Conservation (phyloP, 2,888 invertebrate genomes). For the Hyalella azteca region DNA sequence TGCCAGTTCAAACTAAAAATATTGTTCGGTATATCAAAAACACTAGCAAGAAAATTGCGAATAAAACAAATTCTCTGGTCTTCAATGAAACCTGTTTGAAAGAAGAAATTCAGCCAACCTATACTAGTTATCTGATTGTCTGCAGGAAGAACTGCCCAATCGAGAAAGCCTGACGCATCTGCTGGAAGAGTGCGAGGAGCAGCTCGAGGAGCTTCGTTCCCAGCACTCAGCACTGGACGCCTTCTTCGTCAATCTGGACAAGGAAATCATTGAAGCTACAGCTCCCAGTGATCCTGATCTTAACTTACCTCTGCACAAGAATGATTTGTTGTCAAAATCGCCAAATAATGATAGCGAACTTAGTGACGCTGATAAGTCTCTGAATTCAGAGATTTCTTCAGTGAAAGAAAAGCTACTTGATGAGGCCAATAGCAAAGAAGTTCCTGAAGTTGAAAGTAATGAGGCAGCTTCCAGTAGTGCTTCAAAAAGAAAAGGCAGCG, state of each 20-base stretch:
- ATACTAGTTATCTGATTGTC: neutral
- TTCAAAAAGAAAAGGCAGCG: neutral
- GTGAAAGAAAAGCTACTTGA: no score
- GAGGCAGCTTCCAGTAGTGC: neutral
- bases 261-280: neutral
- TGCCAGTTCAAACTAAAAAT: no score
- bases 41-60: no score
- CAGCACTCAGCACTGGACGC: constrained; percentile 8
- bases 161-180: neutral
- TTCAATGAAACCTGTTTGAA: no score
- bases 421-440: no score
- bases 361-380: neutral
- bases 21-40: no score
- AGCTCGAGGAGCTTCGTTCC: neutral
- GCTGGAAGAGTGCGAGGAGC: neutral
- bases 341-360: neutral
- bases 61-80: no score
- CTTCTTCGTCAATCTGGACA: neutral
- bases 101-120: no score
- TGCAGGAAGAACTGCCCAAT: neutral
- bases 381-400: neutral
- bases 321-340: neutral
- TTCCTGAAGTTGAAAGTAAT: no score
- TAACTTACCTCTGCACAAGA: no score
- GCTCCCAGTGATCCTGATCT: neutral